Percentiles rank a stretch among this genome's conserved stretches.
These are phyloP conservation scores for Sorex araneus DNA, from an alignment of 2,113 vertebrate genomes.

Conservation along the genomic window DNA sequence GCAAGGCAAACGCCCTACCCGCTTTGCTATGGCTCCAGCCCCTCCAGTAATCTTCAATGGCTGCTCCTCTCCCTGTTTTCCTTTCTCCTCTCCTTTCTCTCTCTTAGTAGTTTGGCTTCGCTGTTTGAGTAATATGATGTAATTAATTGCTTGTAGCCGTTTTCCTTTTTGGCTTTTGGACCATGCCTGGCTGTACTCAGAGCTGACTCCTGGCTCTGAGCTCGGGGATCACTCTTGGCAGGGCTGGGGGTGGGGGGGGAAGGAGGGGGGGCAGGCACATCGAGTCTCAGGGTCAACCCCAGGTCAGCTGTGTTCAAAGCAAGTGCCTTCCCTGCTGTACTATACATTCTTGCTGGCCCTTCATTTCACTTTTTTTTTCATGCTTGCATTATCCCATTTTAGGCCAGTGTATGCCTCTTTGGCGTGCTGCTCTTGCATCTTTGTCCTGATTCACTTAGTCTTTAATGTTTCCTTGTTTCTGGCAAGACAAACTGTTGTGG, in stretches of 20 bases:
- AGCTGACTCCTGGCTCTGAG: no score
- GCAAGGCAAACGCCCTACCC: no score
- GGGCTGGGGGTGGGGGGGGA: no score
- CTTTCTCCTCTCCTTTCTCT: neutral
- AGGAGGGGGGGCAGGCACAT: no score
- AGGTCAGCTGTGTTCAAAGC: no score
- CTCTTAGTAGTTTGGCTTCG: neutral
- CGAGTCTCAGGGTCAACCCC: no score
- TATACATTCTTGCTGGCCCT: no score
- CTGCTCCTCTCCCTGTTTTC: neutral
- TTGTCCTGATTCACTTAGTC: neutral
- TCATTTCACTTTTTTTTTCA: neutral
- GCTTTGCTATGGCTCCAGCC: no score
- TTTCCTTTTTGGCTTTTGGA: neutral
- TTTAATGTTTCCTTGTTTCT: conserved; percentile 33
- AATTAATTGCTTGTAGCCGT: neutral
- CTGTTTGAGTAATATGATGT: neutral
- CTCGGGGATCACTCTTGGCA: no score
- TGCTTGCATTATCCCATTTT: neutral
- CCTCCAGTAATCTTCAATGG: neutral
- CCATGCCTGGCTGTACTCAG: no score
- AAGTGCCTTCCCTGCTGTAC: no score
- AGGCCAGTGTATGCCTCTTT: neutral
- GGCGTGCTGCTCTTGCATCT: neutral
- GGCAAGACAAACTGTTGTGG: neutral